phyloP scores from a whole-genome alignment of 2,797 vertebrate species.

The Smutsia temminckii region DNA sequence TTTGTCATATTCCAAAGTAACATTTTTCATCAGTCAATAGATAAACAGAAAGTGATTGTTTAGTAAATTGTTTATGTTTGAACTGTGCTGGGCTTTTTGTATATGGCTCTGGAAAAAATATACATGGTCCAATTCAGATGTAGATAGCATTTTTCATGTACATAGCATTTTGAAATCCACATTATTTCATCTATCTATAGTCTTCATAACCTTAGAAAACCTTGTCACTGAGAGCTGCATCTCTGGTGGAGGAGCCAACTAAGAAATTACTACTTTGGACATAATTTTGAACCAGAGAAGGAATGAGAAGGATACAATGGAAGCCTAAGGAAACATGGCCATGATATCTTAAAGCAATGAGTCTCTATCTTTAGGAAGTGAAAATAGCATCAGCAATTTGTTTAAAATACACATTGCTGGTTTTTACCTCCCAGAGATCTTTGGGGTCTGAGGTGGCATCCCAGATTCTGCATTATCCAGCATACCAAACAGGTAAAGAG shows the following conservation, averaged over 20 bases:
- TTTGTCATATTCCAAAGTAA: not conserved
- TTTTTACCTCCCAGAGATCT: not conserved
- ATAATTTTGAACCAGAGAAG: not conserved
- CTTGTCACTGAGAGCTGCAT: not conserved
- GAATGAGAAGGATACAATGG: not conserved
- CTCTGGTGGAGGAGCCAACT: not conserved
- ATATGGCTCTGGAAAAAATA: not conserved
- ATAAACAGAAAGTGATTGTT: not conserved
- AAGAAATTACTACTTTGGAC: not conserved
- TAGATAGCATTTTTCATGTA: not conserved
- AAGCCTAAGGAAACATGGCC: not conserved
- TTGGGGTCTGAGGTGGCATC: not conserved
- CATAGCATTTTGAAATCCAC: not conserved
- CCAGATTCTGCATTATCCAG: not conserved
- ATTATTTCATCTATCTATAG: not conserved
- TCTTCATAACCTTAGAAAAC: not conserved
- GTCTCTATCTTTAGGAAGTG: not conserved
- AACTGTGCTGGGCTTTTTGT: not conserved
- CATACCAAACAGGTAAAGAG: not conserved
- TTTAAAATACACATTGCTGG: not conserved
- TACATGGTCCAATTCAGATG: not conserved
- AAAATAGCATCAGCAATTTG: not conserved
- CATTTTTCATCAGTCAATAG: not conserved
- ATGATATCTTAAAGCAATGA: not conserved
- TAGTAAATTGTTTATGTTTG: not conserved